phyloP scores from a whole-genome alignment of 1,140 invertebrate genomes.

The Megalopta genalis region DNA sequence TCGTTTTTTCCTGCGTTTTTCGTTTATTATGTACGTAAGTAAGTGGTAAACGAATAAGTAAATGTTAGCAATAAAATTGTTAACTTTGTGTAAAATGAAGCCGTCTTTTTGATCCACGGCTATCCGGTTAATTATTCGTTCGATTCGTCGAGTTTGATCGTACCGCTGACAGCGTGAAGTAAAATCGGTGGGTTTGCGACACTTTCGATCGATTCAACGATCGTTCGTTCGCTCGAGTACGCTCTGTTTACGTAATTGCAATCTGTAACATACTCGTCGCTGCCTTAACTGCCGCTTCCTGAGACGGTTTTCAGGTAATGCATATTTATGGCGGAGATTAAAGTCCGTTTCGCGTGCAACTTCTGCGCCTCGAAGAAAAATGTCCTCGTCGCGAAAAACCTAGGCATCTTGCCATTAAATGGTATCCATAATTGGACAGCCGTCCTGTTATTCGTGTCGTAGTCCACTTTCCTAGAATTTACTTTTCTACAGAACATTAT shows the following conservation, averaged over 20 bases:
- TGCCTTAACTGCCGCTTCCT: conserved; percentile 22
- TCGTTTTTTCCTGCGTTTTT: too few relatives aligned
- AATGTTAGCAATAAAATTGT: too few relatives aligned
- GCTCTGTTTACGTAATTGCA: conserved; percentile 12
- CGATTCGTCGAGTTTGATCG: neutral
- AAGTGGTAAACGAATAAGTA: too few relatives aligned
- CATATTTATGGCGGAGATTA: conserved; percentile 40
- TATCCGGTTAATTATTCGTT: neutral
- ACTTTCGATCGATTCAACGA: neutral
- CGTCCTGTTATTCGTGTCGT: neutral
- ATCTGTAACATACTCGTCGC: conserved; percentile 17
- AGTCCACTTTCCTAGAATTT: neutral
- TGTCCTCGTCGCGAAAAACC: conserved; percentile 15
- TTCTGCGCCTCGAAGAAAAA: conserved; percentile 28
- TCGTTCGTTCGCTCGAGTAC: neutral
- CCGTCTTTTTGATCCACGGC: too few relatives aligned
- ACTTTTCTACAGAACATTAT: neutral
- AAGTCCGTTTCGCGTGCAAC: conserved; percentile 41
- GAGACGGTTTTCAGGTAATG: conserved; percentile 14
- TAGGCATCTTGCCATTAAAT: conserved; percentile 17
- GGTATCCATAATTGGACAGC: conserved; percentile 9
- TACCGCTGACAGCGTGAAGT: neutral
- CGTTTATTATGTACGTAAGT: too few relatives aligned
- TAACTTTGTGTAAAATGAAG: too few relatives aligned
- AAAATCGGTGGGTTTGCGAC: neutral